Conservation (phyloP, 2,888 invertebrate species). For the Tenthredo amoena region DNA sequence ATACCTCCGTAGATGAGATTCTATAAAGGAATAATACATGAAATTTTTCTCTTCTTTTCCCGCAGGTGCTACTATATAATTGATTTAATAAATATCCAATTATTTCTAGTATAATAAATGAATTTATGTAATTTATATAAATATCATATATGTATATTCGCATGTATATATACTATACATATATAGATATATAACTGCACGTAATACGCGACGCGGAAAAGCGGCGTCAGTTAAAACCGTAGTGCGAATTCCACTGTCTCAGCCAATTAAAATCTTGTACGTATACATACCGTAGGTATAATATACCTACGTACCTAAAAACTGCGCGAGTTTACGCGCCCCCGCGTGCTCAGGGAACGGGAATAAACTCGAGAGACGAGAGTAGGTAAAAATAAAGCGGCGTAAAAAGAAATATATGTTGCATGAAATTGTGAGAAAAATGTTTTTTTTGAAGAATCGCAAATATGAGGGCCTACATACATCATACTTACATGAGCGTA, state of each 20-base stretch:
- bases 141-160: background rate
- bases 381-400: constrained; percentile 24
- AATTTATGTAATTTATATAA: background rate
- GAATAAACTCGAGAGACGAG: constrained; percentile 38
- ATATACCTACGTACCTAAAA: constrained; percentile 19
- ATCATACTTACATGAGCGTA: background rate
- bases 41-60: background rate
- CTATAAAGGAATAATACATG: background rate
- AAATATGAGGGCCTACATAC: background rate
- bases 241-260: constrained; percentile 42
- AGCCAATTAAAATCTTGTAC: constrained; percentile 41
- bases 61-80: background rate
- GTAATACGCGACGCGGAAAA: constrained; percentile 13
- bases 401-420: constrained; percentile 19
- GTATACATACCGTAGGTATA: background rate
- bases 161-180: too few species aligned
- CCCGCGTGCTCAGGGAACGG: constrained; percentile 39
- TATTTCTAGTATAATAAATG: background rate
- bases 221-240: constrained; percentile 27
- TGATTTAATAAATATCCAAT: background rate
- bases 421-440: constrained; percentile 24
- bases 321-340: constrained; percentile 20
- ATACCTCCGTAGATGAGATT: background rate
- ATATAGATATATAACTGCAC: background rate
- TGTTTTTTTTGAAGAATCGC: background rate